Evolutionary conservation across 1,140 invertebrate genomes (phyloP).

Genomic region (Augochlora pura): DNA sequence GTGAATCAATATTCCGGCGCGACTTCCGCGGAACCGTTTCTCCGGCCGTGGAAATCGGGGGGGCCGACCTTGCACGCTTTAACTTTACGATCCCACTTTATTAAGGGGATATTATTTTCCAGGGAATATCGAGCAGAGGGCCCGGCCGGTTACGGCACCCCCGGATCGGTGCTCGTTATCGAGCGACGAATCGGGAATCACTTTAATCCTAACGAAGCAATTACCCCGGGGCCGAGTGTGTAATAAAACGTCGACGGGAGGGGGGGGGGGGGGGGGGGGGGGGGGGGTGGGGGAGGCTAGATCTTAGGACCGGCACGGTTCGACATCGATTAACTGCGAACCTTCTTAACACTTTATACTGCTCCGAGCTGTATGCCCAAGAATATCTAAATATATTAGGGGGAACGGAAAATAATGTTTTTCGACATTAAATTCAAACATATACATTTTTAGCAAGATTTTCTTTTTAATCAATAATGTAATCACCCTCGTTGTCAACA

Average conservation of each 20-base stretch:
- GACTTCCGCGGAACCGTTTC: slow-evolving; percentile 42
- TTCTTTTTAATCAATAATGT: no score
- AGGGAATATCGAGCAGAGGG: slow-evolving; percentile 41
- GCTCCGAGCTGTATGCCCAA: no score
- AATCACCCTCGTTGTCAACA: no score
- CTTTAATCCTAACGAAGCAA: slow-evolving; percentile 51
- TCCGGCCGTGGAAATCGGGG: slow-evolving; percentile 35
- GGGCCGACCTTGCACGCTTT: slow-evolving; percentile 36
- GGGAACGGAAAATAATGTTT: no score
- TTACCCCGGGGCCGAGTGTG: slow-evolving; percentile 27
- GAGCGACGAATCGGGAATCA: slow-evolving; percentile 55
- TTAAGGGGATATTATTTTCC: slow-evolving; percentile 40
- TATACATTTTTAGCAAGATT: no score
- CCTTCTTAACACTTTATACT: not conserved
- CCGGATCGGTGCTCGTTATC: slow-evolving; percentile 51
- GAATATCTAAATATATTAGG: no score
- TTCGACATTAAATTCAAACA: no score
- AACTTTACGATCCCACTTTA: slow-evolving; percentile 41
- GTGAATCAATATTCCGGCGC: slow-evolving; percentile 56
- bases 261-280: not conserved
- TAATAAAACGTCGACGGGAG: slow-evolving; percentile 38
- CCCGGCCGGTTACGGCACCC: slow-evolving; percentile 3
- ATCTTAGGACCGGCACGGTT: slow-evolving; percentile 14
- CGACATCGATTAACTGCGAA: not conserved
- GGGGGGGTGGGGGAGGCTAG: not conserved